These are phyloP conservation scores for pig (Sus scrofa) DNA, from an alignment of 2,113 vertebrate species.

Conservation along the genomic window T2T-Sscrofa CM000829.6:65102501-65103000, in stretches of 20 bases:
- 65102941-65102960: neutral
- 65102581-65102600: neutral
- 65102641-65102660: no score
- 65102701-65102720: no score
- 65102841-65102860: neutral
- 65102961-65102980: accelerated
- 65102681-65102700: no score
- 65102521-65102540: neutral
- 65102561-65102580: neutral
- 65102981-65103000: neutral
- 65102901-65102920: neutral
- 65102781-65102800: no score
- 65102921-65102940: neutral
- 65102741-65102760: no score
- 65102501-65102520: neutral
- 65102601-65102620: neutral
- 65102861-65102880: neutral
- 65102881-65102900: accelerated
- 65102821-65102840: no score
- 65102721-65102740: no score
- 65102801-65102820: no score
- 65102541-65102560: neutral
- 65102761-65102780: no score
- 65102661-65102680: no score
- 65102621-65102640: no score